Base-by-base conservation (phyloP, 37 sponge, comb jelly and placozoan genomes). In the Geodia barretti region DNA sequence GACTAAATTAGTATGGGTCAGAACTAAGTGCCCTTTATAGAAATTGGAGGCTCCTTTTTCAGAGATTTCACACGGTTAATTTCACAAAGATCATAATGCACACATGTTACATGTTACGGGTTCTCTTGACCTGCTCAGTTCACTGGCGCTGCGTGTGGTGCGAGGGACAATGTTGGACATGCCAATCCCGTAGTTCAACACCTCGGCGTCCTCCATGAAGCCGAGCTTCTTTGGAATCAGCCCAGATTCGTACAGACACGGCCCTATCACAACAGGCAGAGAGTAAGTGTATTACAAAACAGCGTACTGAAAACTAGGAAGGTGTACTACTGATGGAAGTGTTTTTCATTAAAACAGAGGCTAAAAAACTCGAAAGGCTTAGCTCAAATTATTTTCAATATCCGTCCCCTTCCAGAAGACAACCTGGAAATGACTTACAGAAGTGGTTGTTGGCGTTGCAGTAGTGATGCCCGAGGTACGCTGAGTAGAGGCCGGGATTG, bases 111-210 rank as follows among this genome's bases (percentile, higher is more conserved):
- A 75, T 20, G 38, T 75, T 21, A n/a, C n/a, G n/a, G n/a, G n/a
- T n/a, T n/a, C n/a, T n/a, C n/a, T n/a, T n/a, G n/a, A 89, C 94
- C 92, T 83, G 60, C 90, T 80, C 26, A 95, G 76, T 43, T 97
- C 97, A 86, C 86, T 77, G 61, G 88, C 82, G 29, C 83, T 76
- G 14, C 90, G 72, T 3, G 97, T 94, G 24, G 95, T 94, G 47
- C 97, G 64, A 21, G 92, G 92, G 23, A 97, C 97, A 54, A 97
- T 97, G 73, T 97, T 94, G 9, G 97, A 94, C 64, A 97, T 79
- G 5, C 97, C 97, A 17, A 97, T 91, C 19, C 97, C 92, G 65
- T 91, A 75, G 63, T 88, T 75, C 20, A 97, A 62, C 21, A 89
- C 79, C 37, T 87, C 71, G 24, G 95, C 92, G 80, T 97, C 97